Percentiles rank a stretch among this genome's conserved stretches.
These are phyloP conservation scores for Thumatha senex DNA, from an alignment of 2,888 invertebrate species.

Conservation along the genomic window DNA sequence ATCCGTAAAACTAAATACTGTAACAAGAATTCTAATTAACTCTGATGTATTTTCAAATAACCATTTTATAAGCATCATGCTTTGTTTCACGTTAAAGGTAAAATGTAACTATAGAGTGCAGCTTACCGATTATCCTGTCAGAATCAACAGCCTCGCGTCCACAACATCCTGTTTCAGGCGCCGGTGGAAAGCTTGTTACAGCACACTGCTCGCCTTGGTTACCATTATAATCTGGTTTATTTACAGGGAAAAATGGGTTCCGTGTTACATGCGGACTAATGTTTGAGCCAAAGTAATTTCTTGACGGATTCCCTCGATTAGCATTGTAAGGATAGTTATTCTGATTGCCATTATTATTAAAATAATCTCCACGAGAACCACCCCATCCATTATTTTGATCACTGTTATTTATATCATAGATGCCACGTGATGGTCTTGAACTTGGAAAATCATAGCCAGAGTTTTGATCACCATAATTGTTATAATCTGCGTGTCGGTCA, in stretches of 20 bases:
- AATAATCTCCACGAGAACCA: slow-evolving; percentile 8
- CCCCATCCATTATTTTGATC: slow-evolving; percentile 14
- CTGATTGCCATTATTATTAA: not conserved
- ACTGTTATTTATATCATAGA: slow-evolving; percentile 9
- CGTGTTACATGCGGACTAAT: slow-evolving; percentile 25
- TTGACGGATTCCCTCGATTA: slow-evolving; percentile 5
- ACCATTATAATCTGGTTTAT: slow-evolving; percentile 8
- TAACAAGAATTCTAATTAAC: slow-evolving; percentile 17
- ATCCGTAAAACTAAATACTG: not conserved
- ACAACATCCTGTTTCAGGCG: slow-evolving; percentile 63
- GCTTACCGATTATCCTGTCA: slow-evolving; percentile 61
- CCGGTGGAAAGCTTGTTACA: slow-evolving; percentile 57
- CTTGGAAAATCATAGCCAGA: slow-evolving; percentile 14
- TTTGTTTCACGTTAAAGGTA: slow-evolving; percentile 36
- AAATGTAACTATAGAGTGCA: slow-evolving; percentile 17
- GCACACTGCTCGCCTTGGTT: slow-evolving; percentile 47
- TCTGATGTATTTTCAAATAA: slow-evolving; percentile 7
- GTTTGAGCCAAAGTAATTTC: slow-evolving; percentile 21
- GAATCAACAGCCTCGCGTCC: slow-evolving; percentile 60
- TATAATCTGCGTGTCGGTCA: slow-evolving; percentile 14
- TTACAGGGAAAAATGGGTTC: slow-evolving; percentile 15
- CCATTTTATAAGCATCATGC: slow-evolving; percentile 19
- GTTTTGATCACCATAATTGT: slow-evolving; percentile 7
- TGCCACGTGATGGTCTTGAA: slow-evolving; percentile 1
- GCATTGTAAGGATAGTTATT: slow-evolving; percentile 5